phyloP scores from a whole-genome alignment of 2,113 vertebrate species.

The Malurus alboscapulatus region DNA sequence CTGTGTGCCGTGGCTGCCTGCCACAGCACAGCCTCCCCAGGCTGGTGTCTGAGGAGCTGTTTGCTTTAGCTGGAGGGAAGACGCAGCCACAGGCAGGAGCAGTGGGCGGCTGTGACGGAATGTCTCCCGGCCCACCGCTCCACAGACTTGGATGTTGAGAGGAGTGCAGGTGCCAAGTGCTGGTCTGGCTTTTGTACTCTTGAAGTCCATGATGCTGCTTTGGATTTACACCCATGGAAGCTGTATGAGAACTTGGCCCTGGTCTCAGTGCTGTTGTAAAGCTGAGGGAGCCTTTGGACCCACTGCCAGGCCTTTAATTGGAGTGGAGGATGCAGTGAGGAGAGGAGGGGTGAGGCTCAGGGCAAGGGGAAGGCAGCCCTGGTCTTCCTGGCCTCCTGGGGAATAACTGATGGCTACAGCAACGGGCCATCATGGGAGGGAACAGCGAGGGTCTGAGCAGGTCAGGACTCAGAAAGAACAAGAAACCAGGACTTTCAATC shows the following conservation, averaged over 20 bases:
- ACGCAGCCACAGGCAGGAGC: background rate
- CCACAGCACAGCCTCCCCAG: background rate
- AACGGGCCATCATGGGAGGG: rapidly evolving
- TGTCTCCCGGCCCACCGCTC: background rate
- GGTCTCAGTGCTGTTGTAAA: background rate
- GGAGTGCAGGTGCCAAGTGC: background rate
- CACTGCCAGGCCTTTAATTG: background rate
- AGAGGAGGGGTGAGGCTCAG: background rate
- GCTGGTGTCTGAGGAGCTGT: background rate
- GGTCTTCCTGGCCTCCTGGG: background rate
- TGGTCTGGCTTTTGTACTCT: background rate
- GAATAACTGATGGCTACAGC: background rate
- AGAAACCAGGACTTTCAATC: background rate
- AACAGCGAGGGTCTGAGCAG: rapidly evolving
- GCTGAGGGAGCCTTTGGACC: background rate
- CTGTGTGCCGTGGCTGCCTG: background rate
- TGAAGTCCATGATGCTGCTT: background rate
- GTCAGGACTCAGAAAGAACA: background rate
- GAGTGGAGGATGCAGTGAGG: background rate
- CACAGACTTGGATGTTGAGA: background rate
- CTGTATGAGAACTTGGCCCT: background rate
- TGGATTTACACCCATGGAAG: background rate
- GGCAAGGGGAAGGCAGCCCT: background rate
- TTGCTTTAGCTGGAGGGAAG: constrained; percentile 9
- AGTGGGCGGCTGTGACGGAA: background rate